Conservation (phyloP, 1,140 invertebrate species). For the Drosophila ohnishii region DNA sequence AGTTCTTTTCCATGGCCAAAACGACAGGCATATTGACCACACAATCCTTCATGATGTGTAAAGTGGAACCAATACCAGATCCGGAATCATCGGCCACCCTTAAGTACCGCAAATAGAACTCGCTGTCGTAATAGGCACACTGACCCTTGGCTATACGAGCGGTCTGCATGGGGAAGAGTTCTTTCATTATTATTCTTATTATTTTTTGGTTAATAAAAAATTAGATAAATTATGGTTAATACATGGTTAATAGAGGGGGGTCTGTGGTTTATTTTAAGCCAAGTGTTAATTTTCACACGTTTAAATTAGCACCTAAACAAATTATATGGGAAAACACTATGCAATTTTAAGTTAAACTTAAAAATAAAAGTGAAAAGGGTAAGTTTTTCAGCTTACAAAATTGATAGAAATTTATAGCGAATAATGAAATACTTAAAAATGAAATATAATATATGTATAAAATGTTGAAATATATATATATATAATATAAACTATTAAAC, state of each 20-base stretch:
- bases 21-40: slow-evolving; percentile 91
- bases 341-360: neutral
- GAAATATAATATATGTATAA: no score
- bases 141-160: slow-evolving; percentile 87
- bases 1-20: slow-evolving; percentile 91
- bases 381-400: neutral
- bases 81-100: slow-evolving; percentile 85
- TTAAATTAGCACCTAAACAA: neutral
- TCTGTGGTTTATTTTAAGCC: neutral
- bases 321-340: neutral
- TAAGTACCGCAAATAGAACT: slow-evolving; percentile 87
- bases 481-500: neutral
- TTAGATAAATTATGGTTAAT: neutral
- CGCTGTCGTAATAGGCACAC: slow-evolving; percentile 92
- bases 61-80: slow-evolving; percentile 83
- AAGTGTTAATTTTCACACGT: neutral
- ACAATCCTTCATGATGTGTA: slow-evolving; percentile 92
- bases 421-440: neutral
- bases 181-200: neutral
- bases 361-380: rapidly evolving
- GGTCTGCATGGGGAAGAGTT: slow-evolving; percentile 37
- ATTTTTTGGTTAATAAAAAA: slow-evolving; percentile 5
- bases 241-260: neutral
- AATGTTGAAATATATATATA: neutral
- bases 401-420: rapidly evolving